Base-by-base conservation (phyloP, 1,140 invertebrate species). In the Pseudomyrmex cubaensis region DNA sequence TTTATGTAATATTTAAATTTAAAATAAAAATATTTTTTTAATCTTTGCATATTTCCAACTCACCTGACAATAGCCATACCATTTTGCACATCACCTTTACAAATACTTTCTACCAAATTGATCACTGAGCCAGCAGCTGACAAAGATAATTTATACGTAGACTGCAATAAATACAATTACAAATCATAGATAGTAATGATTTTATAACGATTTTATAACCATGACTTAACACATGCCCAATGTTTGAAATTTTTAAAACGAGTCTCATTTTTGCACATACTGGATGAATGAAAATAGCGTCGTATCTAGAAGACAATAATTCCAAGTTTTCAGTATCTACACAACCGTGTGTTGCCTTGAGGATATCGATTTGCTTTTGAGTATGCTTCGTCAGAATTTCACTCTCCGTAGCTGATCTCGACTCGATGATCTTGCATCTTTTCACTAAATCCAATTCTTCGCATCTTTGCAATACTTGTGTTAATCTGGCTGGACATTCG, bases 261-360 rank as follows among this genome's bases (percentile, higher is more conserved):
- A 10, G 2, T 52, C 17, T 76, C 50, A 52, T 54, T 3, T 86
- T 46, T 63, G 22, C 44, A 91, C 95, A 94, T 95, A 98, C 97
- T 82, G 97, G 96, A 95, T 98, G 97, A 93, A 98, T 95, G 93
- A 97, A 99, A 89, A 99, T 93, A 13, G 97, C 96, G 92, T 99
- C 98, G 93, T 97, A 99, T 90, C 96, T 96, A 0, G 97, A 96
- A 5, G 97, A 96, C 0, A 97, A 73, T 59, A 96, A 94, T 93
- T 98, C 97, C 82, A 98, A 94, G 83, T 96, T 94, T 13, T 95
- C 94, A 46, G 93, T 67, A 91, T 97, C 94, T 15, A 93, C 92
- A 78, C 94, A 95, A 35, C 94, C 92, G 87, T 96, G 93, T 0
- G 97, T 97, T 8, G 92, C 93, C 92, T 96, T 95, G 4, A 98